Base-by-base conservation (phyloP, 2,797 vertebrate genomes). In the Spondyliosoma cantharus region DNA sequence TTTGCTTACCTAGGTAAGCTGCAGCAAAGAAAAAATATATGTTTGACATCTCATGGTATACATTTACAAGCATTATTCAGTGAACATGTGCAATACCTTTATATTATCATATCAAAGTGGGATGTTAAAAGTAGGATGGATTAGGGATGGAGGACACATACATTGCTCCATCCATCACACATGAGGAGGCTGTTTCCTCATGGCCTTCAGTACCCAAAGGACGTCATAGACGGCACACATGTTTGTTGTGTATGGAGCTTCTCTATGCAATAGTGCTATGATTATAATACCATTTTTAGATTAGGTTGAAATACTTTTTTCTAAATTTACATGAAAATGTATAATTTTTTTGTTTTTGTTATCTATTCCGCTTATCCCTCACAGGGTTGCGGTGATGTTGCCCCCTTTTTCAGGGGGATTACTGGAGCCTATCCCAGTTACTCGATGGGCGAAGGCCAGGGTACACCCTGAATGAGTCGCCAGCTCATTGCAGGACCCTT, bases 21-120 rank as follows among this genome's bases (percentile, higher is more conserved):
- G 78, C 66, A 72, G 80, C 66, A 8, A 52, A 74, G 61, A 86
- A 84, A 84, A 32, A 84, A 76, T 58, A 54, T 81, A 78, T 82
- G 43, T 81, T 74, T 69, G 64, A 32, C 78, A 16, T 73, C 25
- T 71, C 57, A 80, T 48, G 61, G 73, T 73, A 64, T 71, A 73
- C 61, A 78, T 86, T 84, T 83, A 81, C 61, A 78, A 19, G 58
- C 66, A 50, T 68, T 65, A 71, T 62, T 60, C 43, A 14, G 15
- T 71, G 58, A 72, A 76, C 62, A 71, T 62, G 29, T 56, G 29
- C 7, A 8, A 37, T 66, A 78, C 60, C 63, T 81, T 63, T 25
- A 54, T 62, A 78, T 89, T 68, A 86, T 71, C 72, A 79, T 75
- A 80, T 84, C 78, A 84, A 74, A 86, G 68, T 53, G 27, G 54